Base-by-base conservation (phyloP, 1,140 invertebrate species). In the Globodera rostochiensis region DNA sequence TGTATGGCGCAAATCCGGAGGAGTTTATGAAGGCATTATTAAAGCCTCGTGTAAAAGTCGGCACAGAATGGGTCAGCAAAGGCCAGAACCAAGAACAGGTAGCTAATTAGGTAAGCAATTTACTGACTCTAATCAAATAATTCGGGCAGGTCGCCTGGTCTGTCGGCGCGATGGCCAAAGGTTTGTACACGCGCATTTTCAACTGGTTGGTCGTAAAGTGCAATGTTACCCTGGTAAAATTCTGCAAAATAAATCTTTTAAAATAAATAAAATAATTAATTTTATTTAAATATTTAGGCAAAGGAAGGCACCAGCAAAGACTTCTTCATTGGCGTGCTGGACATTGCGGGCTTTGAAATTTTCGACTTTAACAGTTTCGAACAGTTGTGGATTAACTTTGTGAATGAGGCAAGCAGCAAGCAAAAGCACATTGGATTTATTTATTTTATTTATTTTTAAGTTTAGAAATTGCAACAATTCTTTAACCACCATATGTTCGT, bases 401-500 rank as follows among this genome's bases (percentile, higher is more conserved):
- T 97, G 91, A 99, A 99, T 92, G 97, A 99, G 93, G 79, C 77
- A 49, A 82, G 49, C 25, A 19, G 49, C 73, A 8, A 74, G 5
- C 25, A 25, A 25, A 25, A 25, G n/a, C 8, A 74, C 3, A 46
- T 21, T 13, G 19, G 7, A 69, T 15, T 69, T 19, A 8, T 46
- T 45, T 6, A 5, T 67, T 53, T 9, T 46, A 6, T 80, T 79
- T 79, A 80, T 49, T 21, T 6, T 75, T 21, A 13, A 45, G 15
- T 75, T 46, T 64, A 64, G 57, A 96, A 97, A 92, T 93, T 98
- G 87, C 97, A 98, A 93, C 97, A 99, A 92, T 99, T 98, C 94
- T 98, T 98, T 95, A 98, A 98, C 93, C 97, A 98, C 92, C 97
- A 99, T 93, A 99, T 99, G 97, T 98, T 99, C 92, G 96, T 99